Evolutionary conservation across 2,797 vertebrate species (phyloP).

Genomic region (Agapornis canus): DNA sequence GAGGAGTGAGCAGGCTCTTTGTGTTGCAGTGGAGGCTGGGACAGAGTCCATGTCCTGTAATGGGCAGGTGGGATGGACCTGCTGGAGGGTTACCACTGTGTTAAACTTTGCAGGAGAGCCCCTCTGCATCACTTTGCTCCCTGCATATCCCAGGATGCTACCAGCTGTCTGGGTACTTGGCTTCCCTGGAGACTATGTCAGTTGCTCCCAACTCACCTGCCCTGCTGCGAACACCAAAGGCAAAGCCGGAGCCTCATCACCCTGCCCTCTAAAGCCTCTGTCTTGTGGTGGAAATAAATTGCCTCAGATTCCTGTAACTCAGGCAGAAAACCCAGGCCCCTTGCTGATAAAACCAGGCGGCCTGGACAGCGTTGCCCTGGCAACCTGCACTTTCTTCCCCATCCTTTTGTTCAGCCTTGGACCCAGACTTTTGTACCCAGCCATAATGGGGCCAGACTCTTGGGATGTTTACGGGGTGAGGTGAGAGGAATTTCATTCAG

Average conservation of each 20-base stretch:
- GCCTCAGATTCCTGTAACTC: conserved; percentile 74
- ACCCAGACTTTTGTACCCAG: conserved; percentile 80
- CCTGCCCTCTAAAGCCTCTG: conserved; percentile 40
- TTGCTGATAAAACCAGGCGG: conserved; percentile 78
- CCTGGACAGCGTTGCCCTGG: conserved; percentile 77
- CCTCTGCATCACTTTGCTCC: background rate
- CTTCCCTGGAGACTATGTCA: background rate
- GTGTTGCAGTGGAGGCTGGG: background rate
- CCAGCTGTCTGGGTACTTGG: background rate
- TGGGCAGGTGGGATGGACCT: background rate
- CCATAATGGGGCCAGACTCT: conserved; percentile 74
- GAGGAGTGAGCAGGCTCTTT: background rate
- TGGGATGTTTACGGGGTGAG: conserved; percentile 70
- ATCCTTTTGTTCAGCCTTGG: conserved; percentile 78
- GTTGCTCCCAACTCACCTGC: conserved; percentile 19
- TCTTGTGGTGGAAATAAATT: conserved; percentile 71
- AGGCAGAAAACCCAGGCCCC: conserved; percentile 77
- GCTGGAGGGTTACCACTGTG: rapidly evolving
- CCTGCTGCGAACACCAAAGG: background rate
- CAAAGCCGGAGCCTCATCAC: background rate
- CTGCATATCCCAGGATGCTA: rapidly evolving
- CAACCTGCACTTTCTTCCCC: conserved; percentile 79
- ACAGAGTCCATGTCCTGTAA: background rate
- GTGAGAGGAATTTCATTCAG: conserved; percentile 72
- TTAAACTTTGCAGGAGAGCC: background rate